phyloP scores from a whole-genome alignment of 2,888 invertebrate species.

The Campopleginae sp. region DNA sequence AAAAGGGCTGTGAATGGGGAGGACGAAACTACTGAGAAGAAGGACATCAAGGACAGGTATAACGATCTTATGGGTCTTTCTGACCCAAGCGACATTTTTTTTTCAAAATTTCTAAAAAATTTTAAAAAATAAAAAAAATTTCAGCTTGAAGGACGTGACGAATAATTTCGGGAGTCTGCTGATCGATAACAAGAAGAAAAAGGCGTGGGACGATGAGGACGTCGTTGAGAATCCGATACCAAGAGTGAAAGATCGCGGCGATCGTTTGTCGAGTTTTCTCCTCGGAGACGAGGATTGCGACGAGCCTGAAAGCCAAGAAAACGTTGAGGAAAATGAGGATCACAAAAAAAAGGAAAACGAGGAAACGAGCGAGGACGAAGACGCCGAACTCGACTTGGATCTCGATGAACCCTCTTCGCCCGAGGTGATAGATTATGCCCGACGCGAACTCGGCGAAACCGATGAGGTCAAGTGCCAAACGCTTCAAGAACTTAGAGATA shows the following conservation, averaged over 20 bases:
- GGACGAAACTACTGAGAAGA: constrained; percentile 40
- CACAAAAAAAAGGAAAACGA: constrained; percentile 44
- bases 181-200: constrained; percentile 63
- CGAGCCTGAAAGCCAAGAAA: constrained; percentile 62
- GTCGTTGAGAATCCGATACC: constrained; percentile 51
- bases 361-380: constrained; percentile 77
- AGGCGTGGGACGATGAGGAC: constrained; percentile 53
- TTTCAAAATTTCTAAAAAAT: too few species aligned
- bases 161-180: constrained; percentile 61
- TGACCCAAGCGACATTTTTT: too few species aligned
- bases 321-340: constrained; percentile 38
- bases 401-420: constrained; percentile 88
- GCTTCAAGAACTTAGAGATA: constrained; percentile 90
- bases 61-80: too few species aligned
- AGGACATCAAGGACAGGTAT: constrained; percentile 51
- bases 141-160: constrained; percentile 55
- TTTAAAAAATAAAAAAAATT: constrained; percentile 6
- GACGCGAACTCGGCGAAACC: constrained; percentile 89
- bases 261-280: constrained; percentile 61
- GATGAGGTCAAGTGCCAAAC: constrained; percentile 88
- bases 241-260: constrained; percentile 61
- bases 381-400: constrained; percentile 87
- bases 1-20: constrained; percentile 38
- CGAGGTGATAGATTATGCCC: constrained; percentile 89
- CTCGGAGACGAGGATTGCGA: constrained; percentile 60